phyloP scores from a whole-genome alignment of 53 echinoderm and acorn worm species.

The Holothuria scabra region DNA sequence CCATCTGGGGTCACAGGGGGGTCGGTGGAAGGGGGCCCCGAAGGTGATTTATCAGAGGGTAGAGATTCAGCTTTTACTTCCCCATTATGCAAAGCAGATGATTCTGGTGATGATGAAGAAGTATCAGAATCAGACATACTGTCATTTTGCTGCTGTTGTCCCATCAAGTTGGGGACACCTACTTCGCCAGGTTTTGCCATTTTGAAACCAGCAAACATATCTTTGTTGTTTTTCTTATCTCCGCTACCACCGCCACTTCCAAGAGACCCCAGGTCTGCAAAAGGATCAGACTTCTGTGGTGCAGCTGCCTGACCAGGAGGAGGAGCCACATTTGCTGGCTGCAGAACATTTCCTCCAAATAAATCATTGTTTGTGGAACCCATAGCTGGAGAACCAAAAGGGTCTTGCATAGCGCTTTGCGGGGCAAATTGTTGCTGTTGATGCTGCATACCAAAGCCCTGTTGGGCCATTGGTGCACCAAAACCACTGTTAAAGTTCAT shows the following conservation, averaged over 20 bases:
- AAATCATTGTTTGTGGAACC: conserved; percentile 40
- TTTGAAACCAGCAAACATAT: conserved; percentile 83
- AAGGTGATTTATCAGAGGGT: conserved; percentile 45
- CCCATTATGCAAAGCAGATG: conserved; percentile 21
- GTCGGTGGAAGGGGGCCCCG: not conserved
- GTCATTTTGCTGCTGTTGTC: conserved; percentile 23
- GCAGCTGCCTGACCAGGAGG: conserved; percentile 35
- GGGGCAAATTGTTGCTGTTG: conserved; percentile 48
- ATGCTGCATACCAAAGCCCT: conserved; percentile 47
- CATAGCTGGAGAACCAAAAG: conserved; percentile 30
- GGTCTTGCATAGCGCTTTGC: conserved; percentile 19
- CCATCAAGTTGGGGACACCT: conserved; percentile 60
- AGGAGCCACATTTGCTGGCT: conserved; percentile 65
- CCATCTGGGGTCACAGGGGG: no score
- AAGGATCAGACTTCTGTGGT: conserved; percentile 76
- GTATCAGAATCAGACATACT: conserved; percentile 11
- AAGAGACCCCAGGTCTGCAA: conserved; percentile 75
- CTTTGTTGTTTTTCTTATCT: conserved; percentile 68
- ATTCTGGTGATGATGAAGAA: conserved; percentile 24
- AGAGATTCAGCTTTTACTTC: conserved; percentile 3
- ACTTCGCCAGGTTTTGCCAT: conserved; percentile 97
- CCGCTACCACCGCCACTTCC: conserved; percentile 53
- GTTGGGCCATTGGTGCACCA: conserved; percentile 5
- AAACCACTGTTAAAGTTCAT: conserved; percentile 44
- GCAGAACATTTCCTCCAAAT: conserved; percentile 45